Percentiles rank a stretch among this genome's conserved stretches.
Conservation (phyloP, 2,113 vertebrate species). For the Dermatemys mawii region DNA sequence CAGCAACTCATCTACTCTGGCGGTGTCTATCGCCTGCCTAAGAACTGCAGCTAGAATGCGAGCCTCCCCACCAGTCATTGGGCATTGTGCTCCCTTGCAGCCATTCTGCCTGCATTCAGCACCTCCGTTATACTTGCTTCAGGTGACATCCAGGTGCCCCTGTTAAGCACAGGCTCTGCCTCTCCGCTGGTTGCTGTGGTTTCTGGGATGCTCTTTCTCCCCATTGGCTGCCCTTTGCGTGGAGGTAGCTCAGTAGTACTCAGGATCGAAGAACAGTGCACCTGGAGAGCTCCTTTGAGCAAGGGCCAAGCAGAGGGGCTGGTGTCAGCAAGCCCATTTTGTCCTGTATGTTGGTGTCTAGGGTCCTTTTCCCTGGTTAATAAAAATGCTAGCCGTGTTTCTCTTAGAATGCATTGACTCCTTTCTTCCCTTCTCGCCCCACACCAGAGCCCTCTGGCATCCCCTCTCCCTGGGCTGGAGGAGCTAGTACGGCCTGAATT, state of each 20-base stretch:
- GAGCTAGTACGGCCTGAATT: background rate
- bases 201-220: background rate
- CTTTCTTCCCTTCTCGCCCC: background rate
- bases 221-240: rapidly evolving
- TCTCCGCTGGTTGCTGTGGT: background rate
- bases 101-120: background rate
- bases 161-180: background rate
- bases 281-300: background rate
- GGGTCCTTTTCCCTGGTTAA: background rate
- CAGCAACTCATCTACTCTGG: conserved; percentile 90
- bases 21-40: conserved; percentile 95
- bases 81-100: background rate
- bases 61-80: background rate
- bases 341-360: rapidly evolving
- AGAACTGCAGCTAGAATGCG: conserved; percentile 72
- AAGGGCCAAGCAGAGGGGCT: background rate
- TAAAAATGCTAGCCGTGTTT: conserved; percentile 1
- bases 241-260: background rate
- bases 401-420: background rate
- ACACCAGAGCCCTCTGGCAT: background rate
- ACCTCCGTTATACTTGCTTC: background rate
- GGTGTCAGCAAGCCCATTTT: background rate
- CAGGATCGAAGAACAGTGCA: background rate
- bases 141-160: background rate
- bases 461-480: rapidly evolving